Evolutionary conservation across 1,140 invertebrate species (phyloP), one percentile per base, ranked within the genome.

Genomic region (Harlomillsia oculata): DNA sequence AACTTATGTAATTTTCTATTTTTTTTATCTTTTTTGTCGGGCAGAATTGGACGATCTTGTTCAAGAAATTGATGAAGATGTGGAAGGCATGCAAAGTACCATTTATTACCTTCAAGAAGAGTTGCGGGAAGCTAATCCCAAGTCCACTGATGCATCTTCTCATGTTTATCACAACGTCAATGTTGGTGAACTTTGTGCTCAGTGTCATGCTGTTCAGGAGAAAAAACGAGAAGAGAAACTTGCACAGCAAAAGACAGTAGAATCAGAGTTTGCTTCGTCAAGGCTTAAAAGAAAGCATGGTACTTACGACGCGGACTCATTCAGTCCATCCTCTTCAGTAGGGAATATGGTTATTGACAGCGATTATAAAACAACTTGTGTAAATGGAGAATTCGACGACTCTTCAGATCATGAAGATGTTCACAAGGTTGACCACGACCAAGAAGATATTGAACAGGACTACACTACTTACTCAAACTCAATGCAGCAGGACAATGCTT

Each of bases 1-100:
- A 13, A 11, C 9, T 41, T 41, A 16, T 20, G 16, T 2, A 16
- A 20, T n/a, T n/a, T n/a, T n/a, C n/a, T 16, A 41, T 41, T 41
- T 2, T 41, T 41, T 9, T 20, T 11, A 9, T 20, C 32, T 46
- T 16, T 16, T 30, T 46, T 46, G n/a, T n/a, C n/a, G n/a, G n/a
- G n/a, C 74, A 90, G 93, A 97, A 74, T 72, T 96, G 64, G 93
- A 97, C 69, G 91, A 96, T 68, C 89, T 97, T 70, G 76, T 98
- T 25, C 86, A 92, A 72, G 94, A 97, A 69, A 72, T 97, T 45
- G 94, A 98, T 67, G 93, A 96, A 72, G 93, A 97, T 72, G 89
- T 97, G 13, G 94, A 98, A 73, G 93, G 92, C 5, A 94, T 98
- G 90, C 93, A 97, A 74, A 91, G 89, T 68, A 97, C 93, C 52